These are phyloP conservation scores for Atractosteus spatula DNA, from an alignment of 2,113 vertebrate genomes.

Conservation along the genomic window DNA sequence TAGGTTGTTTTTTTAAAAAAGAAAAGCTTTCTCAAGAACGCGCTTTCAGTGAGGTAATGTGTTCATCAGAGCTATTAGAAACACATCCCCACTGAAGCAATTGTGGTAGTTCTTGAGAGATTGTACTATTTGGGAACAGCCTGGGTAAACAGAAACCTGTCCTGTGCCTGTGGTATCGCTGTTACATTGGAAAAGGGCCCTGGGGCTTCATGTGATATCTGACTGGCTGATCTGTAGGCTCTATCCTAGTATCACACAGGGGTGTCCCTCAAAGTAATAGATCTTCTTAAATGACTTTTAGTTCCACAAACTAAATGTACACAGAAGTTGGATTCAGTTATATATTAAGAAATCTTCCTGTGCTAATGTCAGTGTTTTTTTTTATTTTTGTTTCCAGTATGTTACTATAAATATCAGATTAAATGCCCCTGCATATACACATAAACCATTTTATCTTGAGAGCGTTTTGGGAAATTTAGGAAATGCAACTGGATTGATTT, in stretches of 20 bases:
- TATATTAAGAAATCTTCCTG: neutral
- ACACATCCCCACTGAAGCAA: too few species aligned
- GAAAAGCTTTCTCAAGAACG: too few species aligned
- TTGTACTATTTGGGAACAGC: too few species aligned
- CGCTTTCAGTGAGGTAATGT: too few species aligned
- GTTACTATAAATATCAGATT: too few species aligned
- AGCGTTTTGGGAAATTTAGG: neutral
- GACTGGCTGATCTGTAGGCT: constrained; percentile 2
- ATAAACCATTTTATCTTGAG: neutral
- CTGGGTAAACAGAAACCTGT: too few species aligned
- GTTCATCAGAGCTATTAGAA: too few species aligned
- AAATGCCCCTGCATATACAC: too few species aligned
- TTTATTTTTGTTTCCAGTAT: too few species aligned
- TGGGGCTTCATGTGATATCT: neutral
- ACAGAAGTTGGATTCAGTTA: neutral
- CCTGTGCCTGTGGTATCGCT: neutral
- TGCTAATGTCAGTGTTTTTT: too few species aligned
- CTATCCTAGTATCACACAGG: neutral
- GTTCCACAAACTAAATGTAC: neutral
- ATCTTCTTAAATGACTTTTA: neutral
- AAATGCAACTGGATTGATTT: neutral
- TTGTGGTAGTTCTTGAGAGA: too few species aligned
- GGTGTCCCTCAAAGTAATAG: neutral
- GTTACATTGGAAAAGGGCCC: neutral
- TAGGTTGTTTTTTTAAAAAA: too few species aligned